Evolutionary conservation across 2,797 vertebrate genomes (phyloP).

Genomic region (Poeciliopsis paucimaculata): DNA sequence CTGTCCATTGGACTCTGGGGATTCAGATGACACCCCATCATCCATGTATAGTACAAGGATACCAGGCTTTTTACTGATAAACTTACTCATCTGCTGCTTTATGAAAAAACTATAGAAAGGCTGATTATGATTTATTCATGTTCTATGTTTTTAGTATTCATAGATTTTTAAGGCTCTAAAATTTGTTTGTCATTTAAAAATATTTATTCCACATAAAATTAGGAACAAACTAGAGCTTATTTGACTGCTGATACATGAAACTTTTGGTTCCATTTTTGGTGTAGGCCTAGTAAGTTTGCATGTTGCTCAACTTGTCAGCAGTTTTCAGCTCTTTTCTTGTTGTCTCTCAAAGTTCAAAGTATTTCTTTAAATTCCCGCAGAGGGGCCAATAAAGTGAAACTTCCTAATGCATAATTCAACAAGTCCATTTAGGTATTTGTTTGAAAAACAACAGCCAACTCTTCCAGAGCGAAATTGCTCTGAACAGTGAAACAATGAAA

Average conservation of each 20-base stretch:
- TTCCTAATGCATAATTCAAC: constrained; percentile 11
- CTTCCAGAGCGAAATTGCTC: not conserved
- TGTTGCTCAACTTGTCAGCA: not conserved
- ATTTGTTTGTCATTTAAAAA: not conserved
- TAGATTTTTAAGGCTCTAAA: not conserved
- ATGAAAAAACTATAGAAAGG: not conserved
- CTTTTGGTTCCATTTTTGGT: not conserved
- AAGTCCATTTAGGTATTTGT: not conserved
- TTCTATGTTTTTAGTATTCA: not conserved
- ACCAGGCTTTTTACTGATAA: not conserved
- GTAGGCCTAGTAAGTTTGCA: not conserved
- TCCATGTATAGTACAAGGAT: not conserved
- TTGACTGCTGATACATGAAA: not conserved
- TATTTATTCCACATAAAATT: constrained; percentile 11
- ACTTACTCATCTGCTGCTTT: not conserved
- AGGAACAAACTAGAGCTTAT: constrained; percentile 24
- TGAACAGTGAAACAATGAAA: not conserved
- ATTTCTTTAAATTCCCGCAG: not conserved
- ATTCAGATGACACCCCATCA: not conserved
- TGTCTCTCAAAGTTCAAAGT: not conserved
- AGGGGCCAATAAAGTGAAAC: not conserved
- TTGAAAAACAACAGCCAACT: not conserved
- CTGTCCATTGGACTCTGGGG: not conserved
- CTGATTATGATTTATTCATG: not conserved
- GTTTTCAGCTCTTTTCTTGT: constrained; percentile 7